Conservation (phyloP, 2,888 invertebrate genomes). For the Bugula neritina region DNA sequence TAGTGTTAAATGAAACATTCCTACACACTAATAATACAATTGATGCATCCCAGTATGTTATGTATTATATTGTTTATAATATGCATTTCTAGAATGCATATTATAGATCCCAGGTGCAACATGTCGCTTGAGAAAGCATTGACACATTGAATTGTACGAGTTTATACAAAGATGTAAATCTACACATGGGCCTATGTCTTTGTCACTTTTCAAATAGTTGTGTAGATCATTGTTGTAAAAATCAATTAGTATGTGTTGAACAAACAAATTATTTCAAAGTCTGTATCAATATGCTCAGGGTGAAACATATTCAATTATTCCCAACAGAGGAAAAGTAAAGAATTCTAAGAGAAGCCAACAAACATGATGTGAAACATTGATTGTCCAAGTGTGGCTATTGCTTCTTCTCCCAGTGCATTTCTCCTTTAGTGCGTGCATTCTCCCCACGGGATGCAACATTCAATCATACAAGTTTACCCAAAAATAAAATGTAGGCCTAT, state of each 20-base stretch:
- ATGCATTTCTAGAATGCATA: too few species aligned
- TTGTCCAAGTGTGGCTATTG: background rate
- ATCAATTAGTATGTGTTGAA: slow-evolving; percentile 23
- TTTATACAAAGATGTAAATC: slow-evolving; percentile 1
- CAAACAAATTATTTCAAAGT: background rate
- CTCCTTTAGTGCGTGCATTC: too few species aligned
- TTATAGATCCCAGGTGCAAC: background rate
- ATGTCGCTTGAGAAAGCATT: background rate
- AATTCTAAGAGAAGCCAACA: background rate
- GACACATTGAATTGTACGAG: background rate
- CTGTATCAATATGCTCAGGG: slow-evolving; percentile 3
- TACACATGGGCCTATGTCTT: slow-evolving; percentile 10
- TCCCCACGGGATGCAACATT: too few species aligned
- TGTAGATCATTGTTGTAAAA: background rate
- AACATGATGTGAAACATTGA: background rate
- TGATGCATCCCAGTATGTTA: too few species aligned
- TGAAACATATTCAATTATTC: background rate
- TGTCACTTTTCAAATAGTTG: background rate
- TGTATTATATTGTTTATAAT: too few species aligned
- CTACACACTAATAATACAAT: background rate
- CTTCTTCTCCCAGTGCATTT: background rate
- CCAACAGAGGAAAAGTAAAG: background rate
- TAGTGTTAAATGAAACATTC: background rate
- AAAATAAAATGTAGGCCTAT: too few species aligned
- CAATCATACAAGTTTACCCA: too few species aligned